These are phyloP conservation scores for Dryocosmus kuriphilus DNA, from an alignment of 2,888 invertebrate species.

Conservation along the genomic window DNA sequence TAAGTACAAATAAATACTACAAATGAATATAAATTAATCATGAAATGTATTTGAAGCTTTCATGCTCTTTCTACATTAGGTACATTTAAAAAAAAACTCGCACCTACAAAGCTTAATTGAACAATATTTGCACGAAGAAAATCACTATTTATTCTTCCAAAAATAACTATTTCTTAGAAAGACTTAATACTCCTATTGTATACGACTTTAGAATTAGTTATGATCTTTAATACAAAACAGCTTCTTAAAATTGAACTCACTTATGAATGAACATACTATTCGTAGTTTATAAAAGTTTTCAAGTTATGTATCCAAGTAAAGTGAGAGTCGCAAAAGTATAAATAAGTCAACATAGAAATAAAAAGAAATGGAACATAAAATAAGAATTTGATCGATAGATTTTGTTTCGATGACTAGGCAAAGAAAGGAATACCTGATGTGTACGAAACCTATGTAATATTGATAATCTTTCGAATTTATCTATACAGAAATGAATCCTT, in stretches of 20 bases:
- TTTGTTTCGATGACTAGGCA: neutral
- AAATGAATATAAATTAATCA: neutral
- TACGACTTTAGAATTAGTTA: too few species aligned
- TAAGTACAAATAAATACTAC: neutral
- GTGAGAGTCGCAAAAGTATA: neutral
- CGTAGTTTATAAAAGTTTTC: neutral
- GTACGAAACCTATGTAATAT: conserved; percentile 62
- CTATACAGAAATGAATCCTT: conserved; percentile 13
- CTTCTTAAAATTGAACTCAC: neutral
- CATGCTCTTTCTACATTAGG: neutral
- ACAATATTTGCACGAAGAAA: neutral
- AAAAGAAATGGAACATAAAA: neutral
- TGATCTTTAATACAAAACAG: neutral
- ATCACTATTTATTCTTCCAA: neutral
- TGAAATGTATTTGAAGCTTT: conserved; percentile 22
- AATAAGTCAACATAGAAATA: neutral
- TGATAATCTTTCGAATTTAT: neutral
- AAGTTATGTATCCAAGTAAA: neutral
- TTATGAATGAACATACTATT: neutral
- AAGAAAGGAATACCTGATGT: conserved; percentile 44
- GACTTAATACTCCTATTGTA: neutral
- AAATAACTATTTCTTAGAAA: neutral
- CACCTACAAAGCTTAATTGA: neutral
- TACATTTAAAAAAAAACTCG: neutral
- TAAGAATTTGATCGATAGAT: neutral